These are phyloP conservation scores for Deilephila elpenor DNA, from an alignment of 2,888 invertebrate species.

Conservation along the genomic window DNA sequence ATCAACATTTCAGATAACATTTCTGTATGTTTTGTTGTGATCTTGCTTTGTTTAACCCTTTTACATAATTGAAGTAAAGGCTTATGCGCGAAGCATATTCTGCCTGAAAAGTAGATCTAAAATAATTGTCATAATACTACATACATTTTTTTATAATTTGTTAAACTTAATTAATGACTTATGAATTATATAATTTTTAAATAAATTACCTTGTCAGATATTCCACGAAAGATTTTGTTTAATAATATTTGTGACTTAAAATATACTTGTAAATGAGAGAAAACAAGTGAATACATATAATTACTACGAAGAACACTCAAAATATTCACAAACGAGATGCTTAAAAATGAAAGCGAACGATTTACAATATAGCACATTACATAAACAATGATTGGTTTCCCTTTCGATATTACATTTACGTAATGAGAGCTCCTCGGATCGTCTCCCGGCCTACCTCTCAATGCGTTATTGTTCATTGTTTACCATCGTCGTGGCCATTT, in stretches of 20 bases:
- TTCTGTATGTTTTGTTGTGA: not conserved
- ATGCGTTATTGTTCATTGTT: constrained; percentile 28
- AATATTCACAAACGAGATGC: not conserved
- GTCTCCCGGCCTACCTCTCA: constrained; percentile 22
- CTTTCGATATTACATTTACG: constrained; percentile 17
- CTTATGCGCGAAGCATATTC: too few relatives aligned
- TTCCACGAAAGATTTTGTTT: too few relatives aligned
- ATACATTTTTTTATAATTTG: too few relatives aligned
- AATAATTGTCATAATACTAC: too few relatives aligned
- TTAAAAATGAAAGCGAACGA: constrained; percentile 12
- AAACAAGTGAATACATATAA: too few relatives aligned
- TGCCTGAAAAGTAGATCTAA: too few relatives aligned
- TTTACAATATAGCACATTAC: constrained; percentile 9
- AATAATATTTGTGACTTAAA: too few relatives aligned
- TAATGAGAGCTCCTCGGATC: constrained; percentile 21
- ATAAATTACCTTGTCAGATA: too few relatives aligned
- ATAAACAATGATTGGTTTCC: constrained; percentile 14
- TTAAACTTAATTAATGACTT: too few relatives aligned
- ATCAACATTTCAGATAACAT: not conserved
- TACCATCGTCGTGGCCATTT: constrained; percentile 11
- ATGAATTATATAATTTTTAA: too few relatives aligned
- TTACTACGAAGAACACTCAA: not conserved
- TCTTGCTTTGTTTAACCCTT: not conserved
- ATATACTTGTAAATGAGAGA: too few relatives aligned
- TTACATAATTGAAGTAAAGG: not conserved